A percentile compares a stretch with the other conserved stretches of the same genome.
phyloP scores from a whole-genome alignment of 2,113 vertebrate genomes.

The Festucalex cinctus region DNA sequence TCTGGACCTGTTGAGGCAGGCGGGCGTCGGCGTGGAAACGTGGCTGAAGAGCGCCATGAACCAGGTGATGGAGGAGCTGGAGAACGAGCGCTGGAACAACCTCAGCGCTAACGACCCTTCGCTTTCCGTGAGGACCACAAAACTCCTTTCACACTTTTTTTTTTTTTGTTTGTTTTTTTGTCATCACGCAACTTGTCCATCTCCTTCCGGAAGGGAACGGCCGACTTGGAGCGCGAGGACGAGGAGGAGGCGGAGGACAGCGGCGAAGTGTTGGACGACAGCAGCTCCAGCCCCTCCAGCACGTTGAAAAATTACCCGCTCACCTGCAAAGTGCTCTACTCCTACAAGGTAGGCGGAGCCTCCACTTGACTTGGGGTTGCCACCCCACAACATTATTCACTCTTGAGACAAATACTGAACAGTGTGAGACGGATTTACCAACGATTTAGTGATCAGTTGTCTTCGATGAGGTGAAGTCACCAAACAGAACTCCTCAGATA shows the following conservation, averaged over 20 bases:
- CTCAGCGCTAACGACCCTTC: slow-evolving; percentile 82
- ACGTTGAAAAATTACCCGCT: slow-evolving; percentile 93
- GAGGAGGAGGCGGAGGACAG: slow-evolving; percentile 93
- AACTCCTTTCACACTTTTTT: not conserved
- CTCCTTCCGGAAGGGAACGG: slow-evolving; percentile 69
- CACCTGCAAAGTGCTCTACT: slow-evolving; percentile 98
- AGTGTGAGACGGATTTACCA: too few species aligned
- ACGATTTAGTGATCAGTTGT: too few species aligned
- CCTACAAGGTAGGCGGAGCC: slow-evolving; percentile 87
- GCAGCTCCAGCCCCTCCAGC: slow-evolving; percentile 94
- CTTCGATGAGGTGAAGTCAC: too few species aligned
- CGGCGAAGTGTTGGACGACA: slow-evolving; percentile 93
- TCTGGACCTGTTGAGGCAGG: slow-evolving; percentile 87
- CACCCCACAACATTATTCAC: too few species aligned
- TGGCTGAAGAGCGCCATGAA: slow-evolving; percentile 99
- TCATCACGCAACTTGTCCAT: not conserved
- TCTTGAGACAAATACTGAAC: too few species aligned
- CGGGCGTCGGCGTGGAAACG: slow-evolving; percentile 89
- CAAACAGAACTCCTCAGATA: too few species aligned
- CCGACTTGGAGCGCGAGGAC: slow-evolving; percentile 82
- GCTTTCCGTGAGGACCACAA: slow-evolving; percentile 76
- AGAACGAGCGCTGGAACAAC: slow-evolving; percentile 91
- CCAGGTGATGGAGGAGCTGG: slow-evolving; percentile 97
- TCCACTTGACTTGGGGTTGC: not conserved
- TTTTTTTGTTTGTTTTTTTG: too few species aligned